Evolutionary conservation across 2,797 vertebrate genomes (phyloP).

Genomic region (Hoplostethus atlanticus): DNA sequence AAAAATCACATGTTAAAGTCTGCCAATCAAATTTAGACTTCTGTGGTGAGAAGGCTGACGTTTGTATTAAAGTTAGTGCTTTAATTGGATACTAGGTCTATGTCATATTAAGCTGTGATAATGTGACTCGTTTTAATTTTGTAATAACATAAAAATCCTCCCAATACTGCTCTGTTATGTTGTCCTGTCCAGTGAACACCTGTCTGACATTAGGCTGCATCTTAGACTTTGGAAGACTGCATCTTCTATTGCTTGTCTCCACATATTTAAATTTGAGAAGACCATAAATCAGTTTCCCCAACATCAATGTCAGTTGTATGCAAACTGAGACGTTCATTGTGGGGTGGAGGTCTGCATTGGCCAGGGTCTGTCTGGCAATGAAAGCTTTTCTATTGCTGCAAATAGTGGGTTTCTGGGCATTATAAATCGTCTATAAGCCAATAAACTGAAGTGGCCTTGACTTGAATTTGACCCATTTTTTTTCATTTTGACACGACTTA

Average conservation of each 20-base stretch:
- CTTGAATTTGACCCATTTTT: conserved; percentile 70
- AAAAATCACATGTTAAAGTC: too few relatives aligned
- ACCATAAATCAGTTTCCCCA: conserved; percentile 42
- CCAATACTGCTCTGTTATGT: too few relatives aligned
- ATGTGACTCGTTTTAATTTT: not conserved
- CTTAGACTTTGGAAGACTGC: too few relatives aligned
- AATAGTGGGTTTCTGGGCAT: conserved; percentile 55
- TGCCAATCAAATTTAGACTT: too few relatives aligned
- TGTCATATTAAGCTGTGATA: not conserved
- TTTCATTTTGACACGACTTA: conserved; percentile 42
- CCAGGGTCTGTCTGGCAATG: conserved; percentile 45
- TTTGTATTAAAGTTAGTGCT: too few relatives aligned
- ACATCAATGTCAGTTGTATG: conserved; percentile 57
- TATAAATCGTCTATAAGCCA: conserved; percentile 62
- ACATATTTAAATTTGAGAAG: not conserved
- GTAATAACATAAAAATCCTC: not conserved
- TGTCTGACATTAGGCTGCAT: not conserved
- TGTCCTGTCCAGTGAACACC: not conserved
- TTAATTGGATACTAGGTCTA: too few relatives aligned
- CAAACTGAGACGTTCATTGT: conserved; percentile 50
- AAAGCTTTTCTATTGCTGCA: conserved; percentile 54
- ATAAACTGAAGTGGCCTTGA: conserved; percentile 73
- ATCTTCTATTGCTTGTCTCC: too few relatives aligned
- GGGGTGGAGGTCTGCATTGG: conserved; percentile 64
- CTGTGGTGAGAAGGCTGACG: too few relatives aligned